Percentiles rank a stretch among this genome's conserved stretches.
Conservation (phyloP, 2,797 vertebrate genomes). For the Etheostoma nigrum region DNA sequence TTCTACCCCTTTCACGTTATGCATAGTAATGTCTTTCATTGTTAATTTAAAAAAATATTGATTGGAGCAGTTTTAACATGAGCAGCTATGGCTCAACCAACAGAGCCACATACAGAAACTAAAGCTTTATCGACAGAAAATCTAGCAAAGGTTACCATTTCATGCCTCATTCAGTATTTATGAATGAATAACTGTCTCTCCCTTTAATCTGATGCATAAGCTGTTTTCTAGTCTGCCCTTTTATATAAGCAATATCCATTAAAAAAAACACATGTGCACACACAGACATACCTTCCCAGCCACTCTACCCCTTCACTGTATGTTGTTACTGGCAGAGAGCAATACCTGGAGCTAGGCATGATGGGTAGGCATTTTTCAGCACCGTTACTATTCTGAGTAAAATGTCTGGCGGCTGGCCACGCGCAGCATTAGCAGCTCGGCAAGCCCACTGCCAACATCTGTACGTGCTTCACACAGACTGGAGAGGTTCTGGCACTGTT, state of each 20-base stretch:
- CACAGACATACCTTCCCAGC: constrained; percentile 45
- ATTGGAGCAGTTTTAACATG: not conserved
- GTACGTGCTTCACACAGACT: constrained; percentile 55
- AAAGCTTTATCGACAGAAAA: not conserved
- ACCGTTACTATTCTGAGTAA: constrained; percentile 85
- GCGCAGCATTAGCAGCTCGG: constrained; percentile 67
- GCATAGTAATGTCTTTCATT: not conserved
- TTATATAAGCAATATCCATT: constrained; percentile 11
- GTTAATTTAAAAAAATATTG: not conserved
- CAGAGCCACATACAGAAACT: not conserved
- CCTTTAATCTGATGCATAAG: not conserved
- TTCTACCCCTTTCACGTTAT: not conserved
- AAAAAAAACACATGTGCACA: constrained; percentile 31
- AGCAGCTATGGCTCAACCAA: not conserved
- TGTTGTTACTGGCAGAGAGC: constrained; percentile 80
- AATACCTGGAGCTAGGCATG: constrained; percentile 79
- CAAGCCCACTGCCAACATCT: constrained; percentile 73
- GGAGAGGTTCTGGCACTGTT: constrained; percentile 52
- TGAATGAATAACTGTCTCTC: not conserved
- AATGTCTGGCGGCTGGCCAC: constrained; percentile 81
- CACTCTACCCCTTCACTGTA: constrained; percentile 41
- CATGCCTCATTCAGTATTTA: not conserved
- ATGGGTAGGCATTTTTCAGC: constrained; percentile 81
- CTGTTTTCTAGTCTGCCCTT: not conserved
- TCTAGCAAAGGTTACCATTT: not conserved